A percentile compares a stretch with the other conserved stretches of the same genome.
These are phyloP conservation scores for Chalcis sispes DNA, from an alignment of 2,888 invertebrate species.

Conservation along the genomic window DNA sequence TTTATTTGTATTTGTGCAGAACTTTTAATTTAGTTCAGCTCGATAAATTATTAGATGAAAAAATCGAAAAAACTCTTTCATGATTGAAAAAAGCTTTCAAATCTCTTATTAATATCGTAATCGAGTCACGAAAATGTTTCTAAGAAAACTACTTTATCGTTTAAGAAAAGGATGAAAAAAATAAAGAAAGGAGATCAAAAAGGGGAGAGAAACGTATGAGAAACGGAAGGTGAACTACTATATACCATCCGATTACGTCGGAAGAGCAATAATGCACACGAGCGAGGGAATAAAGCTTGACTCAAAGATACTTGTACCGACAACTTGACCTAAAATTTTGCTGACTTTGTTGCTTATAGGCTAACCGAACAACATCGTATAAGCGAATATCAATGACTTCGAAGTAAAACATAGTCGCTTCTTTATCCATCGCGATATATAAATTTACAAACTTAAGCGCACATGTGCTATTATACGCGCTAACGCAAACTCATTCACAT, in stretches of 20 bases:
- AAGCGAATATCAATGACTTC: slow-evolving; percentile 51
- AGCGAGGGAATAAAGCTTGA: slow-evolving; percentile 48
- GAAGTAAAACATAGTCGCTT: slow-evolving; percentile 3
- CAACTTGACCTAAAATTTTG: slow-evolving; percentile 61
- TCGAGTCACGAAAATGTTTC: slow-evolving; percentile 34
- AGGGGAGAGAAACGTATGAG: neutral
- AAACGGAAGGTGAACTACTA: slow-evolving; percentile 48
- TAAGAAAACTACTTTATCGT: slow-evolving; percentile 31
- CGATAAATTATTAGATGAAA: too few relatives aligned
- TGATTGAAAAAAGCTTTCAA: neutral
- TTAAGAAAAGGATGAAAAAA: neutral
- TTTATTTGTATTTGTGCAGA: too few relatives aligned
- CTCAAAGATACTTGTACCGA: slow-evolving; percentile 55
- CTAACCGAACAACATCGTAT: slow-evolving; percentile 57
- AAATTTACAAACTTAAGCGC: neutral
- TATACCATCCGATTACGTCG: slow-evolving; percentile 46
- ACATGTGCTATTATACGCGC: neutral
- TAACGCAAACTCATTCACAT: neutral
- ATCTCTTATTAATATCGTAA: slow-evolving; percentile 16
- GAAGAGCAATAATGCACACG: slow-evolving; percentile 49
- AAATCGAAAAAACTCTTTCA: slow-evolving; percentile 2
- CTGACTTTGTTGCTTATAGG: slow-evolving; percentile 61
- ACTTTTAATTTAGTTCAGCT: too few relatives aligned
- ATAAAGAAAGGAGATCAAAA: neutral
- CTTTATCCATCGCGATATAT: neutral